Conservation (phyloP, 2,888 invertebrate genomes). For the Parnassius mnemosyne region DNA sequence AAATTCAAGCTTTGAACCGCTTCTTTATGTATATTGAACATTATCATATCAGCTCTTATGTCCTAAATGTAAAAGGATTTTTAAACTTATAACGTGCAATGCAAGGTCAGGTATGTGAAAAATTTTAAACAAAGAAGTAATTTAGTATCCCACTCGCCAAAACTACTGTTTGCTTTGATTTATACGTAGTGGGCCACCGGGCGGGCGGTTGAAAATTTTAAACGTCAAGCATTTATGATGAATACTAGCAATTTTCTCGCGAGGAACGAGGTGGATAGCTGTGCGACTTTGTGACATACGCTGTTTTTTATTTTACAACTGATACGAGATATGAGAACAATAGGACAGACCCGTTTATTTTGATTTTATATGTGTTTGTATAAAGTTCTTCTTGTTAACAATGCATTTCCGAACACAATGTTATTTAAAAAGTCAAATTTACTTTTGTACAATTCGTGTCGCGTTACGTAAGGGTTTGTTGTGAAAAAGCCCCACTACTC, state of each 20-base stretch:
- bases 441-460: neutral
- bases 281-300: conserved; percentile 44
- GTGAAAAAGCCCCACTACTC: conserved; percentile 37
- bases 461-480: conserved; percentile 49
- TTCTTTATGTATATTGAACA: conserved; percentile 23
- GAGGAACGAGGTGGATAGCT: conserved; percentile 58
- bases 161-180: conserved; percentile 71
- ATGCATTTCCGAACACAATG: neutral
- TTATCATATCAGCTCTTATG: conserved; percentile 22
- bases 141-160: conserved; percentile 49
- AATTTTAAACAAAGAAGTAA: conserved; percentile 36
- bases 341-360: conserved; percentile 13
- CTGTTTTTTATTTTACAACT: conserved; percentile 38
- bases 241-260: conserved; percentile 76
- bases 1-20: conserved; percentile 16
- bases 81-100: conserved; percentile 15
- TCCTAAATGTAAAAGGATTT: conserved; percentile 24
- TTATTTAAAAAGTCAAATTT: neutral
- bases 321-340: conserved; percentile 13
- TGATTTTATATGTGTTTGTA: neutral
- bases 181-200: conserved; percentile 55
- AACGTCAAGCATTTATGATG: conserved; percentile 77
- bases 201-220: conserved; percentile 68
- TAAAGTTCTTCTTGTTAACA: neutral
- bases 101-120: conserved; percentile 29